Evolutionary conservation across 2,888 invertebrate species (phyloP), one percentile per base, ranked within the genome.

Genomic region (Venusia cambrica): DNA sequence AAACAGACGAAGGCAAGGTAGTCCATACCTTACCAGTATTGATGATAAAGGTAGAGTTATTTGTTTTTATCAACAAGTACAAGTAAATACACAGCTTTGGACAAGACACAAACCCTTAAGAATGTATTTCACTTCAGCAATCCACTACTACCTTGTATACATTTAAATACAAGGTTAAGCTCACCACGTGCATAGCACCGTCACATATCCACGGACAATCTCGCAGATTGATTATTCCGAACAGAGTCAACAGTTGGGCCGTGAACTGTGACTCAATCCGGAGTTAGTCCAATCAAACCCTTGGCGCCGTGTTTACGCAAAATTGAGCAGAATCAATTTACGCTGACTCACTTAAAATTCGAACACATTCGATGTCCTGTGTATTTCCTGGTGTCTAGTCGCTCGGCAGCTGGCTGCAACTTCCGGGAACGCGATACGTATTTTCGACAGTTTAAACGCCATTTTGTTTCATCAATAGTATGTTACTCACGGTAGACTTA

Each of bases 311-410:
- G 60, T 70, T 66, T 66, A 62, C 61, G 59, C 63, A 62, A 67
- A 71, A 68, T 63, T 61, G 63, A 62, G 49, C 53, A 54, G 58
- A 69, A 68, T 65, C 64, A 69, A 72, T 73, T 73, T 73, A 67
- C 61, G 62, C 57, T 54, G 52, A 52, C 58, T 68, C 65, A 66
- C 68, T 72, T 68, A 69, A 73, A 75, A 66, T 73, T 73, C 62
- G 66, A 68, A 71, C 69, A 68, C 67, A 73, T 69, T 69, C 58
- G 58, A 72, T 78, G 72, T 75, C 73, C 76, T 70, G 57, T 54
- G 51, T 65, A 73, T 74, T 76, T 78, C 69, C 72, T 70, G 63
- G 51, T 60, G 67, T 66, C 65, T 62, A 61, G 62, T 54, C 57
- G 53, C 56, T 51, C 40, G 53, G 38, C 41, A 48, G 38, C 14